These are phyloP conservation scores for Sinhomidia bicolor DNA, from an alignment of 2,888 invertebrate genomes.

Conservation along the genomic window DNA sequence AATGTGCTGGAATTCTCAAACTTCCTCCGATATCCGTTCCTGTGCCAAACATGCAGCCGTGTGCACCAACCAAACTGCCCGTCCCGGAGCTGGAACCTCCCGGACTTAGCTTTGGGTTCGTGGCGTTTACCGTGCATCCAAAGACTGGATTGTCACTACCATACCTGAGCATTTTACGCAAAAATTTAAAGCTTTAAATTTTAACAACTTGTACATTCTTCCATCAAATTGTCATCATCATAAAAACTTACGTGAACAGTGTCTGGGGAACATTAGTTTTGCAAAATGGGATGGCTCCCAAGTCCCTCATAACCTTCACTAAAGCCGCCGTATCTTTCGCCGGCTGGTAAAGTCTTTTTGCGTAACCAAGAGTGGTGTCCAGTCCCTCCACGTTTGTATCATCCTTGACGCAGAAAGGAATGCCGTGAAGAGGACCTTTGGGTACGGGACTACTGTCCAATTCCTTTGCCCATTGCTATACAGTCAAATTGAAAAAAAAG, in stretches of 20 bases:
- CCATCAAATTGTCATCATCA: no score
- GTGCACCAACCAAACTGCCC: constrained; percentile 82
- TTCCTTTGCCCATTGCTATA: constrained; percentile 78
- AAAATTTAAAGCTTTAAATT: no score
- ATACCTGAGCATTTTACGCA: no score
- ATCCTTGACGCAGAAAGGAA: constrained; percentile 82
- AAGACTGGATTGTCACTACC: constrained; percentile 79
- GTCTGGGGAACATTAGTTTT: constrained; percentile 82
- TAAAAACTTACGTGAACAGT: constrained; percentile 79
- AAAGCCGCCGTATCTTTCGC: constrained; percentile 76
- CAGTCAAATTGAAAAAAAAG: constrained; percentile 80
- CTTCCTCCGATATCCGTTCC: constrained; percentile 82
- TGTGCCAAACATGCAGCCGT: constrained; percentile 82
- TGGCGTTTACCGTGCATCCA: constrained; percentile 76
- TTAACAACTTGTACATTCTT: neutral
- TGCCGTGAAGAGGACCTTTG: constrained; percentile 76
- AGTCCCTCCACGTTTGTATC: constrained; percentile 81
- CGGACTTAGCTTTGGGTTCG: constrained; percentile 76
- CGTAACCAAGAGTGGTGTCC: constrained; percentile 81
- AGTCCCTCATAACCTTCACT: constrained; percentile 70
- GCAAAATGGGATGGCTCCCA: constrained; percentile 79
- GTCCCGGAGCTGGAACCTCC: constrained; percentile 76
- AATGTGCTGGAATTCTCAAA: constrained; percentile 77
- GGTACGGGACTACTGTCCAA: constrained; percentile 70
- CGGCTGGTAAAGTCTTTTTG: constrained; percentile 81